phyloP scores from a whole-genome alignment of 2,113 vertebrate genomes.

The Ginglymostoma cirratum region DNA sequence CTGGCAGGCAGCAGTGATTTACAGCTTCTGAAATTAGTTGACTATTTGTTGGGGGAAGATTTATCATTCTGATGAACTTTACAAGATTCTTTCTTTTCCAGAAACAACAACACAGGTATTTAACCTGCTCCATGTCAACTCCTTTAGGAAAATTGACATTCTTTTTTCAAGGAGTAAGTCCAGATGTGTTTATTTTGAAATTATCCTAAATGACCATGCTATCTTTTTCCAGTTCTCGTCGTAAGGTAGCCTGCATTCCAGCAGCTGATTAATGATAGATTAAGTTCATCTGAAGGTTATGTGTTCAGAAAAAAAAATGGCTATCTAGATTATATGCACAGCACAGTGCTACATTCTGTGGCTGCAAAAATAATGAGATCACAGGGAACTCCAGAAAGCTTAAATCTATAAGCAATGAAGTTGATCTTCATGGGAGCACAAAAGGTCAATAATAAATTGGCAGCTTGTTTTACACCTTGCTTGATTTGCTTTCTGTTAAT shows the following conservation, averaged over 20 bases:
- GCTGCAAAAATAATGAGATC: background rate
- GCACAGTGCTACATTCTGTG: background rate
- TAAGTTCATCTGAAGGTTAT: conserved; percentile 54
- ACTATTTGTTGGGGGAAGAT: conserved; percentile 45
- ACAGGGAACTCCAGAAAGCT: background rate
- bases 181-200: conserved; percentile 64
- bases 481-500: background rate
- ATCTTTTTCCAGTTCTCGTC: conserved; percentile 40
- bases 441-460: background rate
- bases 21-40: conserved; percentile 44
- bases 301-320: conserved; percentile 46
- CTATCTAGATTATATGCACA: conserved; percentile 44
- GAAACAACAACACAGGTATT: conserved; percentile 40
- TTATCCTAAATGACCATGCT: conserved; percentile 38
- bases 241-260: conserved; percentile 43
- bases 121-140: background rate
- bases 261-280: conserved; percentile 46
- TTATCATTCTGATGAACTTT: conserved; percentile 53
- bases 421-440: background rate
- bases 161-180: conserved; percentile 39
- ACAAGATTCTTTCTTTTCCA: conserved; percentile 52
- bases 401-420: background rate
- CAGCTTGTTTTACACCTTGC: background rate
- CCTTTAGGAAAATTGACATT: conserved; percentile 51
- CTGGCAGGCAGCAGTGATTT: conserved; percentile 47